Evolutionary conservation across 1,140 invertebrate genomes (phyloP).

Genomic region (Drosophila triauraria): DNA sequence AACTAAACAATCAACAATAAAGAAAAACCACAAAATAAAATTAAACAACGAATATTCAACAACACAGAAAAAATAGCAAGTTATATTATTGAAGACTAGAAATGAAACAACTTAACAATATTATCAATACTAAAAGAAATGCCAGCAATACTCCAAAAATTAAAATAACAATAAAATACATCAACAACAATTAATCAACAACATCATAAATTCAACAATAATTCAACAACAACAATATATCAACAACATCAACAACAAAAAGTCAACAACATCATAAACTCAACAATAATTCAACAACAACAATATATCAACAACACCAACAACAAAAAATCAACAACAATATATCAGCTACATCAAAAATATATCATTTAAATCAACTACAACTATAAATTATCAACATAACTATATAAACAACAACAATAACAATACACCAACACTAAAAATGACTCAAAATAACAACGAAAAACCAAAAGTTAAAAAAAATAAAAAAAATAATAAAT

Average conservation of each 20-base stretch:
- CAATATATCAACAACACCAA: not conserved
- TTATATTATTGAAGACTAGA: no score
- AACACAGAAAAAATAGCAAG: no score
- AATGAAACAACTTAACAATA: not conserved
- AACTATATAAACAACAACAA: not conserved
- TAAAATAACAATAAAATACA: not conserved
- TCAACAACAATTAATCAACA: not conserved
- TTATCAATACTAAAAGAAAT: not conserved
- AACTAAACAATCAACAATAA: not conserved
- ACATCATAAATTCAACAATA: not conserved
- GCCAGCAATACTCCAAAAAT: constrained; percentile 9
- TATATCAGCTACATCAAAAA: not conserved
- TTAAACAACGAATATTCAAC: constrained; percentile 18
- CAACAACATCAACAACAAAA: constrained; percentile 8
- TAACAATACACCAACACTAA: constrained; percentile 9
- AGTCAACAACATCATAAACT: not conserved
- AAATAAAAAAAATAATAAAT: not conserved
- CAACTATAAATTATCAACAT: constrained; percentile 26
- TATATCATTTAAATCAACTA: constrained; percentile 7
- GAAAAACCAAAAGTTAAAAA: not conserved
- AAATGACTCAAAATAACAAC: not conserved
- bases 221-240: not conserved
- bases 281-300: not conserved
- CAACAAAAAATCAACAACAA: not conserved
- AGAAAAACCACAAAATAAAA: constrained; percentile 3